Percentiles rank a stretch among this genome's conserved stretches.
These are phyloP conservation scores for Myrmophylax atrothorax DNA, from an alignment of 2,113 vertebrate genomes.

Conservation along the genomic window DNA sequence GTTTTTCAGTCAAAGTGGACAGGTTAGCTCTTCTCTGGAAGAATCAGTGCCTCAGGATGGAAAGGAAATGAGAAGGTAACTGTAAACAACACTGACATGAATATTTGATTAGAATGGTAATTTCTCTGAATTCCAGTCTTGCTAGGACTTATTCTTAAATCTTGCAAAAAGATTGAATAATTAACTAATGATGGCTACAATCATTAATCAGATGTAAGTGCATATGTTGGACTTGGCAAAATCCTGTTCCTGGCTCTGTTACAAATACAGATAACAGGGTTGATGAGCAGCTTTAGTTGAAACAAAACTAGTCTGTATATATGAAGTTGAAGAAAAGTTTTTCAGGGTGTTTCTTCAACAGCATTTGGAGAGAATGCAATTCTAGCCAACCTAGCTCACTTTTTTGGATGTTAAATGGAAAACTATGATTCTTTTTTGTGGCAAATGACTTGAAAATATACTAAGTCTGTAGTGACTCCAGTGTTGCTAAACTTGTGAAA, in stretches of 20 bases:
- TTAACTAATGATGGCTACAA: too few relatives aligned
- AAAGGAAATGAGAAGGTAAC: not conserved
- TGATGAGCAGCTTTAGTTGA: not conserved
- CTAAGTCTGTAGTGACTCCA: not conserved
- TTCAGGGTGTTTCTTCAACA: not conserved
- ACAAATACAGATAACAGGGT: not conserved
- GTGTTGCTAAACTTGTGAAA: not conserved
- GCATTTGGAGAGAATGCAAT: not conserved
- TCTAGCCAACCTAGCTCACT: not conserved
- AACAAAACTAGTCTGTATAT: not conserved
- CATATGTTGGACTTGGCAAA: not conserved
- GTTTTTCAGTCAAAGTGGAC: not conserved
- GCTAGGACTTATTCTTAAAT: not conserved
- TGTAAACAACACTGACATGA: not conserved
- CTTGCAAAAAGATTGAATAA: not conserved
- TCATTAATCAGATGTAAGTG: too few relatives aligned
- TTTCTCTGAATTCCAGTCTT: not conserved
- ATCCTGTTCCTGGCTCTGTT: not conserved
- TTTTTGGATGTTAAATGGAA: not conserved
- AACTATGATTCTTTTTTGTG: not conserved
- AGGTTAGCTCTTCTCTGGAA: not conserved
- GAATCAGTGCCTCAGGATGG: not conserved
- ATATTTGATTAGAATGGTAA: not conserved
- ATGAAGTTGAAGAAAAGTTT: not conserved
- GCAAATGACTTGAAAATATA: not conserved